Base-by-base conservation (phyloP, 2,113 vertebrate species). In the Osmerus mordax region DNA sequence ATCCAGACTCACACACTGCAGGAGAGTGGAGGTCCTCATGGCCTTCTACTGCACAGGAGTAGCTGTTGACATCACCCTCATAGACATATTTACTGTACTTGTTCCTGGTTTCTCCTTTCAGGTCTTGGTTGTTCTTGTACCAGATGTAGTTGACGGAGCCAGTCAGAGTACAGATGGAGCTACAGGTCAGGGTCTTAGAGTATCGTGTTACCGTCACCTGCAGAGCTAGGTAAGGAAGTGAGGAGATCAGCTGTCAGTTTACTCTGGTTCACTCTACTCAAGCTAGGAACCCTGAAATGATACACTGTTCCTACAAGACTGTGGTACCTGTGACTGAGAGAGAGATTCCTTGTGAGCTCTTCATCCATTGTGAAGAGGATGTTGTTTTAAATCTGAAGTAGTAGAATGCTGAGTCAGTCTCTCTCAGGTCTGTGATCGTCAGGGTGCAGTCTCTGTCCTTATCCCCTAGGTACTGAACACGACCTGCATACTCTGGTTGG, bases 401-500 rank as follows among this genome's bases (percentile, higher is more conserved):
- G 69, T 83, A 85, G 9, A 70, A 1, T 2, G 64, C 73, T 41
- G 83, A 78, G 6, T 84, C 83, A 0, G 11, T 72, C n/a, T 41
- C 12, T 80, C 3, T 76, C 73, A 84, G 0, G 0, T 29, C 3
- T 52, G 56, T 67, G n/a, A 77, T 66, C 28, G 3, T 53, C 14
- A 60, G 68, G 14, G n/a, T 60, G 32, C 21, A 36, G 18, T 56
- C n/a, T 18, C 19, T 11, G 5, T 47, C 21, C n/a, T 32, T 19
- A 21, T 47, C n/a, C 9, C 15, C 9, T 32, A 0, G 16, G 16
- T 64, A 70, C n/a, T 9, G 1, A 3, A 70, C 29, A 21, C 29
- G 68, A 4, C n/a, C 29, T 32, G 6, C 12, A 23, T 60, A 59
- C 2, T 23, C 54, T 19, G 55, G 11, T 47, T 47, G 41, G 9